Evolutionary conservation across 2,888 invertebrate species (phyloP).

Genomic region (Tryphoninae sp.): DNA sequence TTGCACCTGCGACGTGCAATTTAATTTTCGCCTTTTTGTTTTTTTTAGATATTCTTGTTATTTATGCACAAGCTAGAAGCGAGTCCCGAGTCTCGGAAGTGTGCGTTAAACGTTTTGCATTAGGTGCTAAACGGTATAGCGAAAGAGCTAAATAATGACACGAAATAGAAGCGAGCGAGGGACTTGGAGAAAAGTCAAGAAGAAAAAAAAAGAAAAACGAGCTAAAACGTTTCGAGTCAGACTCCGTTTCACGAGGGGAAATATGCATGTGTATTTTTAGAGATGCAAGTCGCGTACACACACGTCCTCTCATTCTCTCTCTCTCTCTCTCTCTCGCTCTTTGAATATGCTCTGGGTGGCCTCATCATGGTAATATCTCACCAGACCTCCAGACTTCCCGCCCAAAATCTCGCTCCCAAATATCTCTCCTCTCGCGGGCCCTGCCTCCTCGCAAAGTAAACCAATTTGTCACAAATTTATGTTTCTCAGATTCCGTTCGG

Average conservation of each 20-base stretch:
- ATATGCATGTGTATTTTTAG: conserved; percentile 61
- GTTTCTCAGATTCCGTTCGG: conserved; percentile 35
- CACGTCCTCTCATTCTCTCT: conserved; percentile 31
- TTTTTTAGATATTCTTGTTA: not conserved
- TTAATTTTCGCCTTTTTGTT: not conserved
- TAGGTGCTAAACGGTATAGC: conserved; percentile 48
- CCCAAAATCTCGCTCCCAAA: conserved; percentile 41
- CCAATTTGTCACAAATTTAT: conserved; percentile 75
- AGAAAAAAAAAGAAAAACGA: conserved; percentile 18
- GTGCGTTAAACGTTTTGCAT: conserved; percentile 31
- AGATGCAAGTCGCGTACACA: conserved; percentile 4
- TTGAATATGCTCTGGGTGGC: conserved; percentile 70
- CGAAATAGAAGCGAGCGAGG: not conserved
- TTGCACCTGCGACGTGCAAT: not conserved
- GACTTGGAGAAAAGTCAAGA: not conserved
- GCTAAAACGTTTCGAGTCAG: conserved; percentile 28
- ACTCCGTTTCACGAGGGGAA: conserved; percentile 31
- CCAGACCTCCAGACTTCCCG: conserved; percentile 40
- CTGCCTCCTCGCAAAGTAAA: conserved; percentile 67
- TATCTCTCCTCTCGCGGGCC: conserved; percentile 39
- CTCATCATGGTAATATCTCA: conserved; percentile 59
- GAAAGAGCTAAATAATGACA: conserved; percentile 23
- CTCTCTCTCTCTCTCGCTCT: conserved; percentile 14
- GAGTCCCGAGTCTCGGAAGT: not conserved
- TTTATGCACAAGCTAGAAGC: conserved; percentile 11